Evolutionary conservation across 2,888 invertebrate genomes (phyloP).

Genomic region (Lordiphosa fenestrarum): DNA sequence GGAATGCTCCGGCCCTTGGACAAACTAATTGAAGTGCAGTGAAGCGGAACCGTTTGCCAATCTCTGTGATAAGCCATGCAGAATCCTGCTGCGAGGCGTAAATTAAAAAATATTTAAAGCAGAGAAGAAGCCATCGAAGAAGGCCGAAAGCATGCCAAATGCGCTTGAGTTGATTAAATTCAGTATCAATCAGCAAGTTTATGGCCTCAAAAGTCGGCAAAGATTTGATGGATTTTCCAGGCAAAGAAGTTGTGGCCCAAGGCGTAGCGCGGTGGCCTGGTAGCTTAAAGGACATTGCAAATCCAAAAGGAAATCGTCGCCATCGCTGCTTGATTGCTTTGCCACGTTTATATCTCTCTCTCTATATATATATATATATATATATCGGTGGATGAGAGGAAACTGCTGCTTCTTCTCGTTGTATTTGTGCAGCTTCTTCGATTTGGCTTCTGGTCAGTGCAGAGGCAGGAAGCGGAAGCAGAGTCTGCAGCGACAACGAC

Average conservation of each 20-base stretch:
- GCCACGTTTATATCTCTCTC: constrained; percentile 59
- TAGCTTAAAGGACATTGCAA: constrained; percentile 25
- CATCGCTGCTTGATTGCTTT: constrained; percentile 64
- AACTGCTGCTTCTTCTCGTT: constrained; percentile 12
- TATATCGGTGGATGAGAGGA: constrained; percentile 27
- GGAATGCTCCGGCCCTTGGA: constrained; percentile 28
- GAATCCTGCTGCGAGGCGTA: constrained; percentile 67
- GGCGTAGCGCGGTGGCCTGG: constrained; percentile 19
- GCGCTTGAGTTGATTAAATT: constrained; percentile 72
- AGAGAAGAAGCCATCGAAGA: constrained; percentile 17
- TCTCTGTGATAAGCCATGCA: constrained; percentile 75
- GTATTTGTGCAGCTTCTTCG: constrained; percentile 66
- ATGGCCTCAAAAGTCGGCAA: constrained; percentile 71
- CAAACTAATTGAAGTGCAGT: constrained; percentile 71
- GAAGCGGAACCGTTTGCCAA: constrained; percentile 72
- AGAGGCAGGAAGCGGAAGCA: constrained; percentile 69
- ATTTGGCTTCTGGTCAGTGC: constrained; percentile 50
- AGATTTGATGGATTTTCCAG: constrained; percentile 66
- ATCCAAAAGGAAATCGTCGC: constrained; percentile 60
- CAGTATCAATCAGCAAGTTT: constrained; percentile 74
- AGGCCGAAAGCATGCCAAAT: constrained; percentile 29
- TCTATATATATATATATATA: constrained; percentile 54
- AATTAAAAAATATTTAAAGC: constrained; percentile 68
- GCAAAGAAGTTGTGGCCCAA: constrained; percentile 46
- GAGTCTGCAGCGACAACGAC: constrained; percentile 55